phyloP scores from a whole-genome alignment of 2,113 vertebrate genomes.

The Triplophysa siluroides region DNA sequence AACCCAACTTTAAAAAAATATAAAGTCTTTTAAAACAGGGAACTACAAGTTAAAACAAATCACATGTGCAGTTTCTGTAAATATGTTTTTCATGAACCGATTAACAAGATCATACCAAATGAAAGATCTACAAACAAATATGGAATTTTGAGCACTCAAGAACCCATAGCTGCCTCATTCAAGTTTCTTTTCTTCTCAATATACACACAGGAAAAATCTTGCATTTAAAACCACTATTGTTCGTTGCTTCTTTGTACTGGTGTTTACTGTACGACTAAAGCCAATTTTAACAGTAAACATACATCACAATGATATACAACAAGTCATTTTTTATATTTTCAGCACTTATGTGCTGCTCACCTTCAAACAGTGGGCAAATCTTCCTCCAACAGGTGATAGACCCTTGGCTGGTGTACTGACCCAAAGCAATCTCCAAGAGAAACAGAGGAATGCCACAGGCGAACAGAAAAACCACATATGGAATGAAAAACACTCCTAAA shows the following conservation, averaged over 20 bases:
- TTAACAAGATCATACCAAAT: background rate
- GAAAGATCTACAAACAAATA: background rate
- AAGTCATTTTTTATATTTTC: background rate
- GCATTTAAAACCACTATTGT: background rate
- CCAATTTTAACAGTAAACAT: background rate
- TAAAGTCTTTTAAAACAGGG: background rate
- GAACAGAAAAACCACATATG: constrained; percentile 75
- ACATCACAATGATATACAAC: background rate
- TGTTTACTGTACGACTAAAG: background rate
- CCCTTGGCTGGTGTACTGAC: constrained; percentile 78
- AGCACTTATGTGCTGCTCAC: constrained; percentile 57
- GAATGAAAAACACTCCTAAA: constrained; percentile 77
- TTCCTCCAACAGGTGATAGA: constrained; percentile 78
- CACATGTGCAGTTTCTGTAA: background rate
- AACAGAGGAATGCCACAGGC: constrained; percentile 78
- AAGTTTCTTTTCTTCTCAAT: no score
- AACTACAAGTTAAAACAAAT: background rate
- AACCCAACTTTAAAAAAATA: background rate
- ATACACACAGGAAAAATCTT: background rate
- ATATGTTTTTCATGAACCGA: background rate
- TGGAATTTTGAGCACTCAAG: no score
- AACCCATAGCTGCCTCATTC: no score
- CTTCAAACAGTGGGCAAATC: constrained; percentile 80
- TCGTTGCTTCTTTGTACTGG: background rate
- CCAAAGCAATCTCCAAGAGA: constrained; percentile 72